Conservation (phyloP, 2,888 invertebrate species). For the Oscheius sp. region DNA sequence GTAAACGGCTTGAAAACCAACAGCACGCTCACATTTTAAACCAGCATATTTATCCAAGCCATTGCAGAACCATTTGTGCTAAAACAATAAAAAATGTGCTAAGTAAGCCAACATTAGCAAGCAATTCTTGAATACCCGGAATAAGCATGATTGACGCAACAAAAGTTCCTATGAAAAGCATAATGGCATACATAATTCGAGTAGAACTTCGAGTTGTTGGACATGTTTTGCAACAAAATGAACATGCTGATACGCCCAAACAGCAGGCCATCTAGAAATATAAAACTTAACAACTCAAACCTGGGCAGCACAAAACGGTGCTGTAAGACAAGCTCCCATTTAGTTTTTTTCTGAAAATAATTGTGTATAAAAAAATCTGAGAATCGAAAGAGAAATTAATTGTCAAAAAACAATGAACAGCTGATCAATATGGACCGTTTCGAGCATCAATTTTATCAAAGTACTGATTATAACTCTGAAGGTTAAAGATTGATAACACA, state of each 20-base stretch:
- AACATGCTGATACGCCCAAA: constrained; percentile 94
- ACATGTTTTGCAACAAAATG: constrained; percentile 93
- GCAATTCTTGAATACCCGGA: constrained; percentile 84
- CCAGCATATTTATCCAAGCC: constrained; percentile 49
- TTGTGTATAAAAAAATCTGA: no score
- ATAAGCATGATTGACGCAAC: constrained; percentile 88
- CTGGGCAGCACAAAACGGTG: constrained; percentile 58
- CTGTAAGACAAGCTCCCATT: constrained; percentile 66
- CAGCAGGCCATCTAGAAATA: constrained; percentile 86
- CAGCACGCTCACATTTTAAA: constrained; percentile 63
- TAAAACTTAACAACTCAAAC: constrained; percentile 31
- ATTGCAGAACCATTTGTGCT: constrained; percentile 68
- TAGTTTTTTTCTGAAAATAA: no score
- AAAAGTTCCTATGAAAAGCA: constrained; percentile 88
- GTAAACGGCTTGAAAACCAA: constrained; percentile 69
- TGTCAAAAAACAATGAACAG: no score
- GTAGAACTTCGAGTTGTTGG: constrained; percentile 96
- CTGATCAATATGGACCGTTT: no score
- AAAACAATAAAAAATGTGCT: no score
- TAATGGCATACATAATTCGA: constrained; percentile 88
- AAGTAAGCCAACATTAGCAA: constrained; percentile 83
- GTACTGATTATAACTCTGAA: no score
- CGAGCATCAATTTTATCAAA: no score
- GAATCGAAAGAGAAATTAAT: no score
- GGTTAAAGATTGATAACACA: no score